Percentiles rank a stretch among this genome's conserved stretches.
Evolutionary conservation across 2,797 vertebrate genomes (phyloP).

Genomic region (Artibeus lituratus): DNA sequence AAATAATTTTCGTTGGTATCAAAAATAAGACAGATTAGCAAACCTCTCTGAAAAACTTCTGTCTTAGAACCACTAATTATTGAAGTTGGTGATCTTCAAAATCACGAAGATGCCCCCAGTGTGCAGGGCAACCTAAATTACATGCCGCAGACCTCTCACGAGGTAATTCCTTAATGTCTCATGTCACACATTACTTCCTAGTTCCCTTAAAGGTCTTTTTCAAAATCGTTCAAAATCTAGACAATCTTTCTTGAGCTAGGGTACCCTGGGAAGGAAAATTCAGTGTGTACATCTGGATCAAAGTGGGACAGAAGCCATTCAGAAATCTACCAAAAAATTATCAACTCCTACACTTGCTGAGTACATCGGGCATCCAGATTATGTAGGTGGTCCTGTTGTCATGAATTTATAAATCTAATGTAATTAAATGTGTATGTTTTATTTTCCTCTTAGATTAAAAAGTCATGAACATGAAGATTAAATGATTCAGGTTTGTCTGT

Average conservation of each 20-base stretch:
- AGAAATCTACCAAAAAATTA: background rate
- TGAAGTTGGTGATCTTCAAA: background rate
- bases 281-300: background rate
- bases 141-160: background rate
- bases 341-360: background rate
- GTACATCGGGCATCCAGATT: background rate
- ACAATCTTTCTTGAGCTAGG: background rate
- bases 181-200: background rate
- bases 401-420: background rate
- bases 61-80: background rate
- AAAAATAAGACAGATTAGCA: conserved; percentile 15
- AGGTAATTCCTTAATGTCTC: background rate
- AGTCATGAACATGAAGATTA: background rate
- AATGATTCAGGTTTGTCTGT: background rate
- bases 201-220: background rate
- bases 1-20: conserved; percentile 33
- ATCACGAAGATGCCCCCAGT: background rate
- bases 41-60: background rate
- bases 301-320: background rate
- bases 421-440: background rate
- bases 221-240: background rate
- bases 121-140: background rate
- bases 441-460: conserved; percentile 10
- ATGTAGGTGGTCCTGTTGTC: background rate
- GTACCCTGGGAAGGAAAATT: background rate